These are phyloP conservation scores for Prietella phreatophila DNA, from an alignment of 2,113 vertebrate species.

Conservation along the genomic window DNA sequence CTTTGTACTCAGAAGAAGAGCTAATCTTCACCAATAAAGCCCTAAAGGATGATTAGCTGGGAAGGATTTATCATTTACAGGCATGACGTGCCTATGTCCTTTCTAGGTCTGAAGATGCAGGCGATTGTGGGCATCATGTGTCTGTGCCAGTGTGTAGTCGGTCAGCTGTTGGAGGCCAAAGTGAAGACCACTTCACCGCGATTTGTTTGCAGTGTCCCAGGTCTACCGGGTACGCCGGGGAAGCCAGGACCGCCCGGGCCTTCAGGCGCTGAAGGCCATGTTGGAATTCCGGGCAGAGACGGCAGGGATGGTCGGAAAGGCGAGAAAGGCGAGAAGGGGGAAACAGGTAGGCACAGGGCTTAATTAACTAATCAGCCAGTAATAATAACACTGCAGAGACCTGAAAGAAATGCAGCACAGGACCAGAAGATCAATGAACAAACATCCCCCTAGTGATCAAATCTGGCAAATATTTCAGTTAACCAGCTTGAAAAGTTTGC, in stretches of 20 bases:
- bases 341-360: slow-evolving; percentile 77
- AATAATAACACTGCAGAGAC: neutral
- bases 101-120: slow-evolving; percentile 84
- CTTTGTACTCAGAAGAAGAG: neutral
- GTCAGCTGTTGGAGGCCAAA: slow-evolving; percentile 78
- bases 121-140: slow-evolving; percentile 79
- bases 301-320: slow-evolving; percentile 95
- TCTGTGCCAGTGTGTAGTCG: slow-evolving; percentile 80
- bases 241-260: slow-evolving; percentile 79
- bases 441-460: neutral
- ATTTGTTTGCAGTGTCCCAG: slow-evolving; percentile 90
- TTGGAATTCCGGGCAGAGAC: slow-evolving; percentile 93
- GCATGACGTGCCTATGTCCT: slow-evolving; percentile 46
- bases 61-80: neutral
- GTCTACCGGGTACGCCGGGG: slow-evolving; percentile 82
- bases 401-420: neutral
- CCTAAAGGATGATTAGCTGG: neutral
- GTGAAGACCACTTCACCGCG: slow-evolving; percentile 78
- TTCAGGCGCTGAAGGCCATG: slow-evolving; percentile 82
- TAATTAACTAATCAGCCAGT: neutral
- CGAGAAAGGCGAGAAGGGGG: slow-evolving; percentile 91
- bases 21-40: neutral
- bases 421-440: neutral
- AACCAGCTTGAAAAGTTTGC: neutral
- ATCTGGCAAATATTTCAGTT: neutral